Evolutionary conservation across 2,888 invertebrate genomes (phyloP), one percentile per base, ranked within the genome.

Genomic region (Tuberolachnus salignus): DNA sequence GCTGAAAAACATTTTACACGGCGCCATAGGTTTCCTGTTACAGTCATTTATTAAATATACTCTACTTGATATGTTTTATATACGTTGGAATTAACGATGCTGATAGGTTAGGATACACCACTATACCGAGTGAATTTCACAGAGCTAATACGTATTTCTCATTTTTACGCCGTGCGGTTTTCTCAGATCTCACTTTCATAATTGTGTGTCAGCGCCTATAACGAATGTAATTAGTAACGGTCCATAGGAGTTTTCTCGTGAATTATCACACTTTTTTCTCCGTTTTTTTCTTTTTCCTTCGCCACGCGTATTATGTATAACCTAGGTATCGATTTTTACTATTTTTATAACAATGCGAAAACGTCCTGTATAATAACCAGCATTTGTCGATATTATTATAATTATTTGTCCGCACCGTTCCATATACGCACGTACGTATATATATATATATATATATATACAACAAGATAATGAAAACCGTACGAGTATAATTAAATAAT

Each of bases 141-240:
- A 70, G 13, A 70, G 34, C 6, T 3, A 3, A 6, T 34, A 34
- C 34, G 34, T 34, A 34, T 72, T 49, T 59, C 19, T 72, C 49
- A 34, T 59, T 73, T 13, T 3, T 69, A 49, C 26, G 26, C 19
- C n/a, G 14, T 51, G n/a, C 13, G 53, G n/a, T 74, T 74, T 74
- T 53, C 53, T 74, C 6, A 14, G n/a, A 64, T 74, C 64, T 74
- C 74, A 66, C 74, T 74, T 64, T 63, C 26, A n/a, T 57, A 67
- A 75, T 75, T 75, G 46, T 75, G 46, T 75, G 66, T 75, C 75
- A 67, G 64, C 21, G 57, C 16, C 66, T 26, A 34, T 67, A 67
- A 46, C 75, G 75, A 75, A 75, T 75, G 75, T 16, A 75, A 67
- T 75, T 75, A 75, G 75, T 75, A 57, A 75, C 46, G 66, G 66